Conservation (phyloP, 2,113 vertebrate genomes). For the Melanerpes formicivorus region DNA sequence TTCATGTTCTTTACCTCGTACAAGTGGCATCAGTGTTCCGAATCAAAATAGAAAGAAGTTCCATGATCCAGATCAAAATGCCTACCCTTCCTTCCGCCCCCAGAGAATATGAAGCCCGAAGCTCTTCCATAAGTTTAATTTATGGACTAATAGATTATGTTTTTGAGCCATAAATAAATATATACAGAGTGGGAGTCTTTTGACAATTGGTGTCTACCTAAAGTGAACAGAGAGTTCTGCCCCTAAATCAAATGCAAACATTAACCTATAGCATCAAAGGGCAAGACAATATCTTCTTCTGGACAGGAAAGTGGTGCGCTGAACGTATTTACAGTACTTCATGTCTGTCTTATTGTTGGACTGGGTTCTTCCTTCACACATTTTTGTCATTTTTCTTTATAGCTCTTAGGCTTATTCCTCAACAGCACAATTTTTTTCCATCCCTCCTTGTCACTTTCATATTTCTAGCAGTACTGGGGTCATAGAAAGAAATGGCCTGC, state of each 20-base stretch:
- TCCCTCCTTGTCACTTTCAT: not conserved
- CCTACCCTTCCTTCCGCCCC: not conserved
- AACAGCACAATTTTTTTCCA: not conserved
- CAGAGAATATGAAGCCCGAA: not conserved
- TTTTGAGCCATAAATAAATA: constrained; percentile 8
- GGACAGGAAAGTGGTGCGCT: not conserved
- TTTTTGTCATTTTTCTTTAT: not conserved
- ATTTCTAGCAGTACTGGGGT: not conserved
- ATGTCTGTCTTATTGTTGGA: not conserved
- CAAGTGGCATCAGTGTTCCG: not conserved
- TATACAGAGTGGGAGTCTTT: not conserved
- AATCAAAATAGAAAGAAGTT: not conserved
- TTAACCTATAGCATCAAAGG: not conserved
- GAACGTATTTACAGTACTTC: not conserved
- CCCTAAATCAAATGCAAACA: not conserved
- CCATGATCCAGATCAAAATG: not conserved
- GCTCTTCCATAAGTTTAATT: constrained; percentile 1
- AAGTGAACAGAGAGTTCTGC: not conserved
- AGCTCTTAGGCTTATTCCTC: not conserved
- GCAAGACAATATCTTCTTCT: not conserved
- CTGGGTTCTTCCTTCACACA: not conserved
- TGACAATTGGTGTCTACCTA: not conserved
- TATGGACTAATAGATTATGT: constrained; percentile 12
- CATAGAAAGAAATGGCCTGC: not conserved
- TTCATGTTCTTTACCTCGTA: not conserved